Conservation (phyloP, 2,797 vertebrate genomes). For the Petrocephalus sullivani region DNA sequence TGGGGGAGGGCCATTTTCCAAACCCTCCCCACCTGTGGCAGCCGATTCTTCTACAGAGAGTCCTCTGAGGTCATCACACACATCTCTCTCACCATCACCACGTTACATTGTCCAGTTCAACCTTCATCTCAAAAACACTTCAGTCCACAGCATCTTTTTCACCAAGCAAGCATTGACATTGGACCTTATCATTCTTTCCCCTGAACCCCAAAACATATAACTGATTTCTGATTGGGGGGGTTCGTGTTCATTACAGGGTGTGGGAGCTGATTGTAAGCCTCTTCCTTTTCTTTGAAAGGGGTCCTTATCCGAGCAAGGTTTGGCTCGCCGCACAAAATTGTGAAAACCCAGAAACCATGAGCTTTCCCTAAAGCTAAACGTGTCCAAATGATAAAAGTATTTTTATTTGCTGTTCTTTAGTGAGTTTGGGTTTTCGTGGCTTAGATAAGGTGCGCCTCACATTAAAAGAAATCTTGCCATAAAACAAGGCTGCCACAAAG, state of each 20-base stretch:
- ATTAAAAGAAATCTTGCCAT: background rate
- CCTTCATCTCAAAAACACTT: constrained; percentile 4
- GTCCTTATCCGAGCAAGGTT: background rate
- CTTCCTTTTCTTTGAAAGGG: background rate
- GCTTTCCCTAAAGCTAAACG: background rate
- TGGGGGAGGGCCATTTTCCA: background rate
- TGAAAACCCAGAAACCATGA: background rate
- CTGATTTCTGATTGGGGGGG: too few species aligned
- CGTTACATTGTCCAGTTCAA: constrained; percentile 24
- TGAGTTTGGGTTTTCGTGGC: background rate
- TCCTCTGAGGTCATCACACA: constrained; percentile 25
- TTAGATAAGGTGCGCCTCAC: constrained; percentile 5
- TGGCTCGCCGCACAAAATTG: background rate
- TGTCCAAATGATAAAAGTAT: background rate
- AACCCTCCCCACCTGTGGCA: background rate
- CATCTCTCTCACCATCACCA: constrained; percentile 50
- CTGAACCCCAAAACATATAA: background rate
- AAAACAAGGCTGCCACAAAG: constrained; percentile 11
- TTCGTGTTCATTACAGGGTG: background rate
- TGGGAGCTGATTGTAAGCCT: background rate
- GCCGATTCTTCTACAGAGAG: constrained; percentile 18
- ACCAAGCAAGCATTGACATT: constrained; percentile 41
- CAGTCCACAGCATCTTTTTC: background rate
- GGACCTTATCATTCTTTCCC: constrained; percentile 19
- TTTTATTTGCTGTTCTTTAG: background rate